These are phyloP conservation scores for Kryptolebias marmoratus DNA, from an alignment of 2,113 vertebrate genomes.

Conservation along the genomic window DNA sequence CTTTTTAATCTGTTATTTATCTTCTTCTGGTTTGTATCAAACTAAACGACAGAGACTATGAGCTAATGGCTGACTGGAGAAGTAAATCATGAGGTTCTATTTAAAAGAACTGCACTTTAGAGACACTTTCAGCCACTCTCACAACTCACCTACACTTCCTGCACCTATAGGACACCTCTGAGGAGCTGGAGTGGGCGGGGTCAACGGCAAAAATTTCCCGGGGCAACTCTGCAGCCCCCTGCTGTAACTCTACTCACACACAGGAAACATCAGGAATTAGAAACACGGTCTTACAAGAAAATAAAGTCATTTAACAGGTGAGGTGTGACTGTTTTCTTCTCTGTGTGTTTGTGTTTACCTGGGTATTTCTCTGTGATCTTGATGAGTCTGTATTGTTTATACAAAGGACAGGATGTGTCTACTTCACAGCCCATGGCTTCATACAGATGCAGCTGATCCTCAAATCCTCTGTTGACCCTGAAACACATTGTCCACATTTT, in stretches of 20 bases:
- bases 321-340: not conserved
- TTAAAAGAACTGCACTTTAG: too few species aligned
- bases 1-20: too few species aligned
- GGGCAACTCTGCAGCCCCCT: conserved; percentile 83
- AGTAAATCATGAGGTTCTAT: too few species aligned
- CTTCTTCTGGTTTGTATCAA: not conserved
- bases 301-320: not conserved
- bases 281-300: not conserved
- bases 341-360: conserved; percentile 69
- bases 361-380: conserved; percentile 86
- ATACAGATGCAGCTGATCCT: conserved; percentile 87
- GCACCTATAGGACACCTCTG: conserved; percentile 89
- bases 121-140: not conserved
- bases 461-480: conserved; percentile 91
- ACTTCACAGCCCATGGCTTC: conserved; percentile 87
- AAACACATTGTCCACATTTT: not conserved
- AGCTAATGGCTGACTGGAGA: not conserved
- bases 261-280: not conserved
- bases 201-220: conserved; percentile 90
- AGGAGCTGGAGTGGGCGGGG: conserved; percentile 79
- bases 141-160: conserved; percentile 92
- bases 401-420: conserved; percentile 82
- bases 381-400: conserved; percentile 90
- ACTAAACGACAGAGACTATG: not conserved
- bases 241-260: conserved; percentile 16